Base-by-base conservation (phyloP, 2,797 vertebrate species). In the Tapera naevia region DNA sequence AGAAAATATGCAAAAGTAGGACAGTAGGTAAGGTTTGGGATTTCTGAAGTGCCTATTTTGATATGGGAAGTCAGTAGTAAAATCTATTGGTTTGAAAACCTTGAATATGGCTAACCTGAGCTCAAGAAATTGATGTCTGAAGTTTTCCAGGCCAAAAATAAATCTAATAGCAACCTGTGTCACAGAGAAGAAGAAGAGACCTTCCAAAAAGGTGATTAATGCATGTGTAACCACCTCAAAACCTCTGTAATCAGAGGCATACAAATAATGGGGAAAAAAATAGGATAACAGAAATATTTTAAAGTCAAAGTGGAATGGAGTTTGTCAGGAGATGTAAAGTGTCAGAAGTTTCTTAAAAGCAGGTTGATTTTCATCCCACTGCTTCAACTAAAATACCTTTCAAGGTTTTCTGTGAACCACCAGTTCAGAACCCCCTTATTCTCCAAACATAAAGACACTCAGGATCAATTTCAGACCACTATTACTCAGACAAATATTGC, bases 11-110 rank as follows among this genome's bases (percentile, higher is more conserved):
- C 6, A 69, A 15, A 96, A 93, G 54, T 91, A 81, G 91, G 93
- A 62, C 66, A 94, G 28, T 51, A 72, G 35, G 14, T 60, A 66
- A 81, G 62, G 37, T 65, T 46, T 88, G 76, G 51, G 89, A 94
- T 92, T 94, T 95, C 62, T 69, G 62, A 84, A 69, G 17, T 7
- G 71, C 86, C 27, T 92, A 15, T 71, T 91, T 83, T 84, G 85
- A 28, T 58, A 54, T 7, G 9, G 23, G 13, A 91, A 80, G 45
- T 51, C 71, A 89, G 21, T n/a, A 57, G 7, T n/a, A 78, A 76
- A 85, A 11, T 64, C 10, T 64, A 1, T 28, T 86, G 45, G 6
- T 9, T 86, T 80, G 45, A 86, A 80, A 73, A 53, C 3, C 11
- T 80, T 80, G 28, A 74, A 35, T 67, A 32, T 35, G 9, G 24